Evolutionary conservation across 2,888 invertebrate species (phyloP).

Genomic region (Amphipoea oculea): DNA sequence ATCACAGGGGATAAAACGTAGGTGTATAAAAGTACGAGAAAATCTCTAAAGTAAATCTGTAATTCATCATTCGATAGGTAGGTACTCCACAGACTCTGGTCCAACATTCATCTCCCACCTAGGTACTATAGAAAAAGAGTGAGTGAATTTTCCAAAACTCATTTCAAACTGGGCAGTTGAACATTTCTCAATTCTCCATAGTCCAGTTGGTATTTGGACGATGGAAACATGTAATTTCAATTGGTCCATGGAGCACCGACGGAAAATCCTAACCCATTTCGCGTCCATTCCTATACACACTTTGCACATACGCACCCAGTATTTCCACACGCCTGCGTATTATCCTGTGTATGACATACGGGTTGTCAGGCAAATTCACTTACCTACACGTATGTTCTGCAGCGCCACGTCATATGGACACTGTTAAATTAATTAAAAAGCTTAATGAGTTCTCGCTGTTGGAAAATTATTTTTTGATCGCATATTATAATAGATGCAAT

Average conservation of each 20-base stretch:
- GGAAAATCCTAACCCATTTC: neutral
- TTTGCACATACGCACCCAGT: slow-evolving; percentile 39
- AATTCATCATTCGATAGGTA: neutral
- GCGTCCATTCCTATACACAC: neutral
- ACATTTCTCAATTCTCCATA: no score
- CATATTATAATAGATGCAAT: neutral
- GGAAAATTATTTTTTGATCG: neutral
- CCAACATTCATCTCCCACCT: neutral
- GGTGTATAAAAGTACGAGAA: no score
- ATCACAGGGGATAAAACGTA: neutral
- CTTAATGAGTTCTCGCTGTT: slow-evolving; percentile 39
- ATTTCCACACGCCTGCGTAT: slow-evolving; percentile 61
- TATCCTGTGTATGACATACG: slow-evolving; percentile 67
- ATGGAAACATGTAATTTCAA: no score
- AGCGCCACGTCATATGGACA: slow-evolving; percentile 47
- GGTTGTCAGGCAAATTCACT: slow-evolving; percentile 68
- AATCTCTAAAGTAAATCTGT: neutral
- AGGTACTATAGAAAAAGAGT: neutral
- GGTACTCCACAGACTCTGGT: neutral
- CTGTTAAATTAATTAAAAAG: slow-evolving; percentile 52
- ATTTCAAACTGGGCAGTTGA: neutral
- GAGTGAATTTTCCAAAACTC: neutral
- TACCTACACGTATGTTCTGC: slow-evolving; percentile 58
- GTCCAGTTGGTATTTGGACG: no score
- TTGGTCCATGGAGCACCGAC: no score